Base-by-base conservation (phyloP, 2,888 invertebrate species). In the Ichneumon xanthorius region DNA sequence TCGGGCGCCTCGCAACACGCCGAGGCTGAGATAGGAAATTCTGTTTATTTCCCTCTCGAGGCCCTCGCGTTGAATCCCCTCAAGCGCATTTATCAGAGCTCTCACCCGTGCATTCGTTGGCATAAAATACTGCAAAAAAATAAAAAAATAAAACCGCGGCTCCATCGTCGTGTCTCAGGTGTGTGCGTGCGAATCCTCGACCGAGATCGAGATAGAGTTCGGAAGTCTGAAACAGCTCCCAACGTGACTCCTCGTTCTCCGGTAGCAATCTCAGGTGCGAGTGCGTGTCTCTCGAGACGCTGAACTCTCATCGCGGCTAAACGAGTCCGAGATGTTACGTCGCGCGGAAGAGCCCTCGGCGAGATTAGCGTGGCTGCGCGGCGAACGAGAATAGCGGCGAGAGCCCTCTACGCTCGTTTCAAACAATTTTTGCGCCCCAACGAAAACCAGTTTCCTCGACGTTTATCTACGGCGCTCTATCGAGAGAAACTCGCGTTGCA, bases 371-470 rank as follows among this genome's bases (percentile, higher is more conserved):
- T 11, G 48, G 26, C 58, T 26, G 58, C 58, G 58, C 14, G 61
- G n/a, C 19, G 48, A 75, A 48, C 53, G 45, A 77, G 65, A 80
- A 70, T 26, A 68, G 19, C 40, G 14, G 22, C n/a, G 45, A 58
- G 67, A 19, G 53, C 72, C 72, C 68, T 73, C 55, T 48, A 45
- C 33, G 26, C n/a, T 40, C 37, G 58, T 61, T 76, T 55, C 16
- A 40, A 67, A 67, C 30, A 26, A 78, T 85, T 82, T 85, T 85
- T 85, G 79, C 75, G 79, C 78, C 70, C 85, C 37, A 67, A 79
- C 63, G 48, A 82, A 58, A 85, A 85, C 85, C 82, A 82, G 85
- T 85, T 85, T 82, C 70, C 48, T 65, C 70, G 58, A 22, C 48
- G 5, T 76, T 77, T 80, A 65, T 76, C n/a, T 45, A 30, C 77